phyloP scores from a whole-genome alignment of 1,140 invertebrate species.

The Bombus cullumanus region DNA sequence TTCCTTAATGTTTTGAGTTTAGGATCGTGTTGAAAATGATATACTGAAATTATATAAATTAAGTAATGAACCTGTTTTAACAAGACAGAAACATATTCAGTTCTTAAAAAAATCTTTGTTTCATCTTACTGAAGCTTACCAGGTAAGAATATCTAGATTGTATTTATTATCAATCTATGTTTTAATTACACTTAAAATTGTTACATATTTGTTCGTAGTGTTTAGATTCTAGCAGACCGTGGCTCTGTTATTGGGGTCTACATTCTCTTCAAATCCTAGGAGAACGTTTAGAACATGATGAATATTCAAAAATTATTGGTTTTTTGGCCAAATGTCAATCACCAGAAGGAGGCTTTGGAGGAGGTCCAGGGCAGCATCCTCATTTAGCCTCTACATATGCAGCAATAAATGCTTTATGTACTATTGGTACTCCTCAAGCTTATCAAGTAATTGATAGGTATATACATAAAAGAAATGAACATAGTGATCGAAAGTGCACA shows the following conservation, averaged over 20 bases:
- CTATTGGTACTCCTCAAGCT: conserved; percentile 94
- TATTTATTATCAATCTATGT: not conserved
- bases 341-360: conserved; percentile 94
- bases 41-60: conserved; percentile 86
- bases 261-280: conserved; percentile 94
- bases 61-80: conserved; percentile 85
- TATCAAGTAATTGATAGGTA: conserved; percentile 94
- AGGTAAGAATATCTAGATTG: conserved; percentile 81
- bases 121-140: conserved; percentile 87
- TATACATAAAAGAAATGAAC: conserved; percentile 79
- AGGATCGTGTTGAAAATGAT: conserved; percentile 87
- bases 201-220: conserved; percentile 81
- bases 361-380: conserved; percentile 94
- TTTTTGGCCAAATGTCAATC: conserved; percentile 91
- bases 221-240: conserved; percentile 96
- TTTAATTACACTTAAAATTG: not conserved
- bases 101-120: conserved; percentile 89
- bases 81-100: conserved; percentile 86
- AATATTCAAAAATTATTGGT: conserved; percentile 86
- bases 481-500: not conserved
- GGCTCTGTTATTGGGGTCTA: conserved; percentile 98
- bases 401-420: conserved; percentile 95
- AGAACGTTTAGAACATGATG: conserved; percentile 86
- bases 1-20: conserved; percentile 69
- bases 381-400: conserved; percentile 99